A percentile compares a stretch with the other conserved stretches of the same genome.
phyloP scores from a whole-genome alignment of 2,888 invertebrate genomes.

The Phyllotreta cruciferae region DNA sequence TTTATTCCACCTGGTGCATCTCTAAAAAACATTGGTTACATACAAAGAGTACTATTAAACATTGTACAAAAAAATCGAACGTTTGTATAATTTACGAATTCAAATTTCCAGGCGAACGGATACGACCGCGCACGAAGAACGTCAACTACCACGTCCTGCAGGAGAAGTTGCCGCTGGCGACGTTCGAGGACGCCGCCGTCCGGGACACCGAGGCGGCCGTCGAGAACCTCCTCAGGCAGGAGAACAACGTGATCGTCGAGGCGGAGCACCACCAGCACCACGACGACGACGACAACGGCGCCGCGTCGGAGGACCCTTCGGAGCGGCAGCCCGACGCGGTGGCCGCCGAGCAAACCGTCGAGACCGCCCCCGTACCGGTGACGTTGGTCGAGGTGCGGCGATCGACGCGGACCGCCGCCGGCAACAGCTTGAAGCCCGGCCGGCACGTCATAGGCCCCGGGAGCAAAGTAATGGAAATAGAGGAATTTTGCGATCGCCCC shows the following conservation, averaged over 20 bases:
- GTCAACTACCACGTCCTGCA: constrained; percentile 68
- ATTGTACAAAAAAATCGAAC: not conserved
- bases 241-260: constrained; percentile 25
- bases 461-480: constrained; percentile 45
- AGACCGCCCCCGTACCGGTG: constrained; percentile 49
- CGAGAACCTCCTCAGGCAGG: constrained; percentile 48
- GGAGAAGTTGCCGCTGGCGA: constrained; percentile 63
- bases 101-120: constrained; percentile 57
- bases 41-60: too few relatives aligned
- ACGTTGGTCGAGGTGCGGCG: constrained; percentile 44
- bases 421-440: constrained; percentile 53
- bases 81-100: not conserved
- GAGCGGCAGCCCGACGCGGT: constrained; percentile 51
- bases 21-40: too few relatives aligned
- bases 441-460: constrained; percentile 57
- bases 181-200: constrained; percentile 58
- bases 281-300: constrained; percentile 46
- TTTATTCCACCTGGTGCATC: too few relatives aligned
- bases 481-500: not conserved
- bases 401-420: constrained; percentile 39
- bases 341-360: constrained; percentile 53
- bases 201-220: constrained; percentile 55
- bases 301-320: constrained; percentile 48
- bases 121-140: constrained; percentile 70
- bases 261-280: constrained; percentile 10